phyloP scores from a whole-genome alignment of 2,888 invertebrate genomes.

The Chouioia cunea region DNA sequence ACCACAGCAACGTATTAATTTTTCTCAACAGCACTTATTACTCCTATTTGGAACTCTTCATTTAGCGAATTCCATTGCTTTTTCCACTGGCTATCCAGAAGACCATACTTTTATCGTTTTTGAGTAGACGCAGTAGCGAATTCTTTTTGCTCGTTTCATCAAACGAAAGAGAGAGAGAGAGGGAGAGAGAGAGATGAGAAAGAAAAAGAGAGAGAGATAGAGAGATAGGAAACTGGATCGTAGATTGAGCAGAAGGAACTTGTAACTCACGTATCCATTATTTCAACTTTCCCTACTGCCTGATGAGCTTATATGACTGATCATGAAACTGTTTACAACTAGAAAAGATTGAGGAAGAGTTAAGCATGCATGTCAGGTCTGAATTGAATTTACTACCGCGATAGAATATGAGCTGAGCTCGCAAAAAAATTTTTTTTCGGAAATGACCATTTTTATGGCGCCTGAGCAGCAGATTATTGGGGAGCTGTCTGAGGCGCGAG shows the following conservation, averaged over 20 bases:
- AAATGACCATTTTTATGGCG: constrained; percentile 26
- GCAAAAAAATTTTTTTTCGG: constrained; percentile 25
- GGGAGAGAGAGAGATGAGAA: constrained; percentile 35
- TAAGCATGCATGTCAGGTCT: constrained; percentile 17
- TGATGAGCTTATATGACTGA: constrained; percentile 43
- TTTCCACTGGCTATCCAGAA: not conserved
- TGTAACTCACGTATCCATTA: constrained; percentile 57
- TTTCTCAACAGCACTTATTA: constrained; percentile 24
- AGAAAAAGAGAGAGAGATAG: constrained; percentile 32
- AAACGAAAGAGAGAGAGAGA: not conserved
- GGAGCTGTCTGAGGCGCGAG: constrained; percentile 3
- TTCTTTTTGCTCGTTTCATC: constrained; percentile 5
- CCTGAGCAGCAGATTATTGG: constrained; percentile 14
- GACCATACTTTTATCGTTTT: not conserved
- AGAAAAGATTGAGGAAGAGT: not conserved
- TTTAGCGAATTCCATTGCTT: constrained; percentile 23
- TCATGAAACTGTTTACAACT: constrained; percentile 18
- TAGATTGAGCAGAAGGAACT: constrained; percentile 45
- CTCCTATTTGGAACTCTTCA: constrained; percentile 20
- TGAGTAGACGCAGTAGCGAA: not conserved
- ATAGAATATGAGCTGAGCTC: constrained; percentile 11
- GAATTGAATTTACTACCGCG: constrained; percentile 28
- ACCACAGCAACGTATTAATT: constrained; percentile 6
- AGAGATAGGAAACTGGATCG: not conserved
- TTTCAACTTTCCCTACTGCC: constrained; percentile 66